These are phyloP conservation scores for Zingel zingel DNA, from an alignment of 2,113 vertebrate species.

Conservation along the genomic window DNA sequence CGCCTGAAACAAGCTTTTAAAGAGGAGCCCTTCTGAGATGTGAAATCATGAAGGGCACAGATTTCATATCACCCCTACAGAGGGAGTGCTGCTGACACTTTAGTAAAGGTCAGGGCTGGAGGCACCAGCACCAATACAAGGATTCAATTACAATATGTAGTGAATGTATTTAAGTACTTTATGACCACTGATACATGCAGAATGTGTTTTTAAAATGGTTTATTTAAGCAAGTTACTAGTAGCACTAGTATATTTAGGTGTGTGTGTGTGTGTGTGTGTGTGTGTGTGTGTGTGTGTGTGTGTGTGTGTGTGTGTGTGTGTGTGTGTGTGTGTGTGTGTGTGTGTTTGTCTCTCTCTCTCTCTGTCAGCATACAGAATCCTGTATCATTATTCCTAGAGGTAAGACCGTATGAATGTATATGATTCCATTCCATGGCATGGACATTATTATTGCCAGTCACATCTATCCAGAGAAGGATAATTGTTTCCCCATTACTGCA, in stretches of 20 bases:
- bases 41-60: constrained; percentile 51
- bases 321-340: neutral
- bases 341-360: no score
- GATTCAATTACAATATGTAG: neutral
- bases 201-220: neutral
- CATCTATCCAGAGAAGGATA: constrained; percentile 19
- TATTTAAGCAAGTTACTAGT: neutral
- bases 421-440: neutral
- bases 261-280: no score
- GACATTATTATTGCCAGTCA: constrained; percentile 1
- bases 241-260: neutral
- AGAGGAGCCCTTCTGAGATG: constrained; percentile 30
- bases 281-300: neutral
- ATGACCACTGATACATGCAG: neutral
- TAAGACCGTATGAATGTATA: neutral
- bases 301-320: neutral
- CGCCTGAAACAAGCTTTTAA: constrained; percentile 28
- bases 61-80: constrained; percentile 21
- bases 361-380: neutral
- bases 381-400: neutral
- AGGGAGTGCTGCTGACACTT: constrained; percentile 36
- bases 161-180: neutral
- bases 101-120: constrained; percentile 60
- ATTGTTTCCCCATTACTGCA: constrained; percentile 31
- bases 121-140: constrained; percentile 19